Conservation (phyloP, 2,797 vertebrate species). For the Chlorospingus semifuscus region DNA sequence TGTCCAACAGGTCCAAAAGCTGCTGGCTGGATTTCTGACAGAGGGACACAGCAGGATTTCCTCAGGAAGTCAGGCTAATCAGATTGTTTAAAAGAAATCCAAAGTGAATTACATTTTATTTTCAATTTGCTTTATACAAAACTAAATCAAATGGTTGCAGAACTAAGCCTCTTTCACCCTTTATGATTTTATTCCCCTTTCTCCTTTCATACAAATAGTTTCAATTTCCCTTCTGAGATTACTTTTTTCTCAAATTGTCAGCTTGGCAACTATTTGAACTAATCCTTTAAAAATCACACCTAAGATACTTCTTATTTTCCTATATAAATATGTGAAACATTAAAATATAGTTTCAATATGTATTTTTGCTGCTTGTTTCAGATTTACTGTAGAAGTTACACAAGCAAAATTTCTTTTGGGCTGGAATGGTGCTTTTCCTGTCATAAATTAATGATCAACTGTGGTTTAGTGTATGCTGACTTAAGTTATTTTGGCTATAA, state of each 20-base stretch:
- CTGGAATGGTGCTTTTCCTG: background rate
- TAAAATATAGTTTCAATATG: background rate
- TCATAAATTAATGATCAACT: background rate
- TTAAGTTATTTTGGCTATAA: background rate
- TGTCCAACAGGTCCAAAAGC: background rate
- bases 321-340: background rate
- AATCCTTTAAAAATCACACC: background rate
- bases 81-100: slow-evolving; percentile 12
- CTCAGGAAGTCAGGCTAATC: slow-evolving; percentile 36
- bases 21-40: slow-evolving; percentile 7
- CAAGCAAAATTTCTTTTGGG: background rate
- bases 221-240: background rate
- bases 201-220: background rate
- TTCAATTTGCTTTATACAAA: background rate
- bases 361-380: background rate
- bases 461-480: background rate
- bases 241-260: background rate
- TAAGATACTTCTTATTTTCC: background rate
- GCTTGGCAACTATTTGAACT: background rate
- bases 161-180: background rate
- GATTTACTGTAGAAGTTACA: background rate
- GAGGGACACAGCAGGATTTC: slow-evolving; percentile 42
- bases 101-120: background rate
- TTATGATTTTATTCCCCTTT: background rate
- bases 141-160: background rate